Percentiles rank a stretch among this genome's conserved stretches.
These are phyloP conservation scores for Microlaimidae sp. DNA, from an alignment of 2,888 invertebrate species.

Conservation along the genomic window DNA sequence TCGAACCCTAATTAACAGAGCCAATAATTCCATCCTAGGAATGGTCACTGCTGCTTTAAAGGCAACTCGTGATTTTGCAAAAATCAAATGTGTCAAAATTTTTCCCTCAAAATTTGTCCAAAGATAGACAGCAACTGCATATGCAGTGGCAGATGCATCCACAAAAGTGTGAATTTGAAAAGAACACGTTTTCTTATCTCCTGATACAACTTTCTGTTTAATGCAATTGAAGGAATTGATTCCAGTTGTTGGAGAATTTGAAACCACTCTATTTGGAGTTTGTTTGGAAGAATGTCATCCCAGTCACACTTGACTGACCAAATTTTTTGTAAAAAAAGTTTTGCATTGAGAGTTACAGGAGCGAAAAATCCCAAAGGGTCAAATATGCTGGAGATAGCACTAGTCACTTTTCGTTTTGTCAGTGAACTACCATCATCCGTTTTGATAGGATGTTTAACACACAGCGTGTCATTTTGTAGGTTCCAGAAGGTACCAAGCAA, in stretches of 20 bases:
- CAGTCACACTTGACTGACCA: background rate
- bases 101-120: too few species aligned
- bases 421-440: too few species aligned
- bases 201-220: too few species aligned
- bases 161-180: too few species aligned
- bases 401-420: background rate
- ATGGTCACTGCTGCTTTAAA: too few species aligned
- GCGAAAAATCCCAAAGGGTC: background rate
- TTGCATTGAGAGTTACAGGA: background rate
- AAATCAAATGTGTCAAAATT: too few species aligned
- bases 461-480: background rate
- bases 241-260: too few species aligned
- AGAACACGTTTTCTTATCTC: too few species aligned
- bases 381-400: background rate
- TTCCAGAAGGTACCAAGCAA: constrained; percentile 8
- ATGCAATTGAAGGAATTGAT: too few species aligned
- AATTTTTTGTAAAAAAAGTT: background rate
- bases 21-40: too few species aligned
- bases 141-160: background rate
- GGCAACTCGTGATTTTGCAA: too few species aligned
- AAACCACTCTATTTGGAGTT: background rate
- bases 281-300: background rate
- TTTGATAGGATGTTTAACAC: background rate
- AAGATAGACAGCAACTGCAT: background rate
- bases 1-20: too few species aligned